Conservation (phyloP, 2,888 invertebrate genomes). For the Barypeithes pellucidus region DNA sequence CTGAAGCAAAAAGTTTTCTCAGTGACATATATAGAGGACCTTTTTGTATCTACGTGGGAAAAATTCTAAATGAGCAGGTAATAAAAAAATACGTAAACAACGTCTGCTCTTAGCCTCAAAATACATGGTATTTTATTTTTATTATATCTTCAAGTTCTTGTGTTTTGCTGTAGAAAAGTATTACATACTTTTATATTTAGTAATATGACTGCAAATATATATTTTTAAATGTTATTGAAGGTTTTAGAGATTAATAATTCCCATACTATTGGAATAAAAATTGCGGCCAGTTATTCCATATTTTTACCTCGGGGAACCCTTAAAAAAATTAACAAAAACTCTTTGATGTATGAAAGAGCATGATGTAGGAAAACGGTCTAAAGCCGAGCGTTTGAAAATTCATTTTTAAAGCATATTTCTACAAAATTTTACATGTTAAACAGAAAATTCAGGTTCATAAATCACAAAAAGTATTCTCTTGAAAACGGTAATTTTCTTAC, state of each 20-base stretch:
- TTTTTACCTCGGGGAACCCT: not conserved
- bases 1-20: slow-evolving; percentile 13
- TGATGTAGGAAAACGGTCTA: not conserved
- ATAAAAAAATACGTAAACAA: slow-evolving; percentile 18
- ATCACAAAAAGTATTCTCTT: slow-evolving; percentile 17
- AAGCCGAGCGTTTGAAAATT: slow-evolving; percentile 13
- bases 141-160: not conserved
- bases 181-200: too few species aligned
- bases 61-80: slow-evolving; percentile 16
- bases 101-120: not conserved
- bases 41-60: slow-evolving; percentile 15
- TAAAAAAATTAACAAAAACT: slow-evolving; percentile 16
- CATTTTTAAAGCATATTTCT: slow-evolving; percentile 12
- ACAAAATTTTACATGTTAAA: slow-evolving; percentile 15
- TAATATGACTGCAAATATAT: too few species aligned
- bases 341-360: not conserved
- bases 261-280: too few species aligned
- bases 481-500: slow-evolving; percentile 28
- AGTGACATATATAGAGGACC: slow-evolving; percentile 19
- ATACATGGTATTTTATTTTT: slow-evolving; percentile 8
- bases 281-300: not conserved
- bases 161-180: not conserved
- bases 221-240: not conserved
- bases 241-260: not conserved
- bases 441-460: slow-evolving; percentile 14